Conservation (phyloP, 2,113 vertebrate species). For the Delphinus delphis region DNA sequence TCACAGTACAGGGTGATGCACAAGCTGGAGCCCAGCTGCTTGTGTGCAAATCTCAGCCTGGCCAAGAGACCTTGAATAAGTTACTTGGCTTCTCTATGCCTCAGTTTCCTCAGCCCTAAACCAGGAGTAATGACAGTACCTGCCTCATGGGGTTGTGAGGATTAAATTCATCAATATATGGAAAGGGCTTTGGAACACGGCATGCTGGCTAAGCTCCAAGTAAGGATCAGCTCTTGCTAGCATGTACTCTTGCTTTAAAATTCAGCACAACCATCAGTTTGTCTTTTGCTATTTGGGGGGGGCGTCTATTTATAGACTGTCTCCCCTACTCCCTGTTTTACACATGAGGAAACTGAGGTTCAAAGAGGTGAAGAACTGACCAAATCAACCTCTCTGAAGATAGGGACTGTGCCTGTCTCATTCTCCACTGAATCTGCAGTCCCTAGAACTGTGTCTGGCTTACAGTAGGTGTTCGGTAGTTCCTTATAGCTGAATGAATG, state of each 20-base stretch:
- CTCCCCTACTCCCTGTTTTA: background rate
- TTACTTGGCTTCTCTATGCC: background rate
- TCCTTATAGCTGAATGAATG: background rate
- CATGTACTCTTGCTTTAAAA: background rate
- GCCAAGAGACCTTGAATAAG: background rate
- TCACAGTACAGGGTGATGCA: background rate
- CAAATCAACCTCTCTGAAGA: background rate
- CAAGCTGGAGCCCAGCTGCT: background rate
- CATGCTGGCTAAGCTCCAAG: rapidly evolving
- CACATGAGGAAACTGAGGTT: background rate
- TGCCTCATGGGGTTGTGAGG: background rate
- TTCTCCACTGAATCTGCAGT: background rate
- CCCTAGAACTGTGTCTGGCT: background rate
- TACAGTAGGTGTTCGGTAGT: background rate
- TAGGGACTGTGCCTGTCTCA: background rate
- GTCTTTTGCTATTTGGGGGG: background rate
- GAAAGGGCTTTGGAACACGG: background rate
- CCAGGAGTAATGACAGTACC: background rate
- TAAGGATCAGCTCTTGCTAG: background rate
- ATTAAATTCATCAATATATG: background rate
- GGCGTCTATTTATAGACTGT: background rate
- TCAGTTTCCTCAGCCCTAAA: background rate
- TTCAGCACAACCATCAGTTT: background rate
- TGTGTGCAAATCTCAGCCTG: background rate
- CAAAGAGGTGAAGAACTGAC: background rate